Base-by-base conservation (phyloP, 1,140 invertebrate genomes). In the Spodoptera litura region DNA sequence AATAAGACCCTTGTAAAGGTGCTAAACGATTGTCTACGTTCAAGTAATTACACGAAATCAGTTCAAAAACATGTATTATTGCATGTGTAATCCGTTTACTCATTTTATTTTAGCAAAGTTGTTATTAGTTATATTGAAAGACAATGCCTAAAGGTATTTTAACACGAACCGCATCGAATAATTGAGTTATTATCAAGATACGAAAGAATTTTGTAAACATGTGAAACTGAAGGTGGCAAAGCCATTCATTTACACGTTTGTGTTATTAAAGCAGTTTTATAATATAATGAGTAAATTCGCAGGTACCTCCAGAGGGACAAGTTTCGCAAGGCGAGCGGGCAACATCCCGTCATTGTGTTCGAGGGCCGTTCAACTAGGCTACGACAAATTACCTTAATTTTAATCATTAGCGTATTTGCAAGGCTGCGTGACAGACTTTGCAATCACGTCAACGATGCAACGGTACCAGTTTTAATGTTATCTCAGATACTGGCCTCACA, bases 331-430 rank as follows among this genome's bases (percentile, higher is more conserved):
- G 31, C 55, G 49, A 10, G 15, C 55, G 38, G 5, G 83, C 78
- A 82, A 84, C 79, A 80, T 79, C 80, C 83, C 73, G 83, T 76
- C 78, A 82, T 84, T 84, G 82, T 84, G n/a, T 51, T 49, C 52
- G 55, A 70, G 58, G 51, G 68, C 20, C 56, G 13, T 13, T 49
- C 44, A 59, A 53, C 64, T 49, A 58, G 11, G 44, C 55, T 51
- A 38, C 66, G 66, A 78, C 76, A 70, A 61, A 78, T 78, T 70
- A 71, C 61, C 66, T 78, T 76, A 78, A 78, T 78, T 78, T 78
- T 78, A 78, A 78, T 70, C 35, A 78, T 78, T 75, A 78, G 44
- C 64, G 53, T 70, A 71, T 71, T 71, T 70, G 76, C 66, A 78
- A 78, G 66, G 66, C 66, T 75, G 35, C 62, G 59, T 77, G 74